Percentiles rank a stretch among this genome's conserved stretches.
Evolutionary conservation across 92 coral and sea anemone genomes (phyloP).

Genomic region (Bergia puertoricense): DNA sequence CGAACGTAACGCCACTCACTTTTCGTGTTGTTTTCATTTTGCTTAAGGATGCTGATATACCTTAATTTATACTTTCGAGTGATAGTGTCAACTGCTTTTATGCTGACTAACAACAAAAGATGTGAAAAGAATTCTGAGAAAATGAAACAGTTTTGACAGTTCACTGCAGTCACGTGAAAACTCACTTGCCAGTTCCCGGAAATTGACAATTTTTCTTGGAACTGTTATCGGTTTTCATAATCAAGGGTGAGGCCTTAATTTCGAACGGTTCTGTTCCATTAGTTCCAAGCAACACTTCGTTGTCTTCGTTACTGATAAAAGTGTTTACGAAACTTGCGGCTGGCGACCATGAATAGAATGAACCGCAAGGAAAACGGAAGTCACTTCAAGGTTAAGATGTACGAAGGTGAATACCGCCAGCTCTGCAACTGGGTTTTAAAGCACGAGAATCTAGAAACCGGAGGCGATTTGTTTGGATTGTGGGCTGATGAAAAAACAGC

Average conservation of each 20-base stretch:
- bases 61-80: no score
- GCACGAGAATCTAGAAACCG: constrained; percentile 34
- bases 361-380: background rate
- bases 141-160: no score
- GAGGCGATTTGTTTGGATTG: constrained; percentile 49
- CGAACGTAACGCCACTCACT: background rate
- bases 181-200: background rate
- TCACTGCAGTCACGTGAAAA: background rate
- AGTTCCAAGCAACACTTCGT: no score
- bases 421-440: constrained; percentile 17
- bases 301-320: no score
- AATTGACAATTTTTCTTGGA: background rate
- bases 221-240: background rate
- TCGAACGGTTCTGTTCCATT: background rate
- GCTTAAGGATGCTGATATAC: no score
- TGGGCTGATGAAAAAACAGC: constrained; percentile 47
- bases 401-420: constrained; percentile 22
- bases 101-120: no score
- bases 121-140: no score
- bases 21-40: no score
- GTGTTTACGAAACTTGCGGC: background rate
- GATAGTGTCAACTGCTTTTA: no score
- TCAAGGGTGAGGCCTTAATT: background rate
- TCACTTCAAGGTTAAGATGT: constrained; percentile 38
- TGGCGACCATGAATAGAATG: no score